These are phyloP conservation scores for Patiria pectinifera DNA, from an alignment of 53 echinoderm and acorn worm genomes.

Conservation along the genomic window DNA sequence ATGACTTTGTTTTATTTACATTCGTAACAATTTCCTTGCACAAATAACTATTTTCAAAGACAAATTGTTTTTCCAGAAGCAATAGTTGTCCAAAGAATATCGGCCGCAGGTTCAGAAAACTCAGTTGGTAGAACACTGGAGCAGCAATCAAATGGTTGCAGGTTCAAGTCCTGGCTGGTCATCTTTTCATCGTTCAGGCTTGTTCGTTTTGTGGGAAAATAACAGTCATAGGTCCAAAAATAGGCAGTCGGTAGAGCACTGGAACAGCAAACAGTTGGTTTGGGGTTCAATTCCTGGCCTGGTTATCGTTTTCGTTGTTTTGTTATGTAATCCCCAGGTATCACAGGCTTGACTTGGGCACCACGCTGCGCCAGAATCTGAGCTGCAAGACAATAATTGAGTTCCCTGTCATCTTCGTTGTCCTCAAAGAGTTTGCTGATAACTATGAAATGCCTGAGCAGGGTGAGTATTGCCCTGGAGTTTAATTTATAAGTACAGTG, in stretches of 20 bases:
- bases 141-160: too few species aligned
- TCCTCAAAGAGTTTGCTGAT: constrained; percentile 44
- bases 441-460: constrained; percentile 27
- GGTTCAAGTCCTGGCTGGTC: too few species aligned
- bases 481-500: background rate
- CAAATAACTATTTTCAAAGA: too few species aligned
- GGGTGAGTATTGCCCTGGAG: constrained; percentile 1
- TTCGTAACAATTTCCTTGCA: too few species aligned
- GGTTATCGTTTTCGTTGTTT: background rate
- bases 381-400: constrained; percentile 67
- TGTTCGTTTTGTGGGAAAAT: background rate
- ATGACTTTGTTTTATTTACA: background rate
- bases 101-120: too few species aligned
- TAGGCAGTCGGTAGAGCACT: background rate
- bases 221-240: background rate
- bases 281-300: background rate
- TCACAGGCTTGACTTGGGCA: constrained; percentile 51
- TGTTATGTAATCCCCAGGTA: constrained; percentile 52
- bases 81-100: too few species aligned
- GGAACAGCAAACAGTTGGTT: background rate
- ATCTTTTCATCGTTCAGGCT: too few species aligned
- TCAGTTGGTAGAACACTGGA: too few species aligned
- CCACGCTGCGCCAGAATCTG: constrained; percentile 67
- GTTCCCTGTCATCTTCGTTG: constrained; percentile 77
- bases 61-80: too few species aligned